phyloP scores from a whole-genome alignment of 2,888 invertebrate genomes.

The Kryphioiulus occultus region DNA sequence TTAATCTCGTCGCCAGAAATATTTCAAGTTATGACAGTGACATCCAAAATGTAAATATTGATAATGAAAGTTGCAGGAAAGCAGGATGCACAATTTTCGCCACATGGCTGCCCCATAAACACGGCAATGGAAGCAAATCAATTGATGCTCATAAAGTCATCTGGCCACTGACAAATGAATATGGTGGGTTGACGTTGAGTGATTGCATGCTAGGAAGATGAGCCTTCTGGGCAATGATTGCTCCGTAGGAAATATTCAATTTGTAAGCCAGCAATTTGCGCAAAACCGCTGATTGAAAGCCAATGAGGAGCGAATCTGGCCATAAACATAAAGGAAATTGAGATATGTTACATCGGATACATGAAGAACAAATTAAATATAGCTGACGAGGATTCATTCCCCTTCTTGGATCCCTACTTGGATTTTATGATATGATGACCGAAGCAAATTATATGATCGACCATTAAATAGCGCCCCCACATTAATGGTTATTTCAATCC shows the following conservation, averaged over 20 bases:
- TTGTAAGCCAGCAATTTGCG: not conserved
- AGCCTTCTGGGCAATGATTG: not conserved
- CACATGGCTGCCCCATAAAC: not conserved
- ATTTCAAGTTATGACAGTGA: not conserved
- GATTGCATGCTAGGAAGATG: not conserved
- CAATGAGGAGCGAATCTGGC: not conserved
- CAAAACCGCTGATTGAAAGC: not conserved
- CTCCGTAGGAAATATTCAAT: not conserved
- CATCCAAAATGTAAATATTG: conserved; percentile 9
- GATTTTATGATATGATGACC: not conserved
- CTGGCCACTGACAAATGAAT: not conserved
- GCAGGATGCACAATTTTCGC: not conserved
- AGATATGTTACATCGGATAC: not conserved
- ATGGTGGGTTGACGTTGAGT: not conserved
- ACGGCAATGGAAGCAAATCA: not conserved
- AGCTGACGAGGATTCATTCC: not conserved
- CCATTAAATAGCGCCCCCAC: not conserved
- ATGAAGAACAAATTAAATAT: not conserved
- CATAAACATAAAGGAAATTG: not conserved
- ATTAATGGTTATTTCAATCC: not conserved
- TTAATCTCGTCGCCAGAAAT: not conserved
- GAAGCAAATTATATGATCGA: not conserved
- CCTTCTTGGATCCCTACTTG: not conserved
- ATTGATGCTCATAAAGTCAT: conserved; percentile 13
- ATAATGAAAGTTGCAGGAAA: not conserved